Conservation (phyloP, 2,797 vertebrate genomes). For the Squalus acanthias region DNA sequence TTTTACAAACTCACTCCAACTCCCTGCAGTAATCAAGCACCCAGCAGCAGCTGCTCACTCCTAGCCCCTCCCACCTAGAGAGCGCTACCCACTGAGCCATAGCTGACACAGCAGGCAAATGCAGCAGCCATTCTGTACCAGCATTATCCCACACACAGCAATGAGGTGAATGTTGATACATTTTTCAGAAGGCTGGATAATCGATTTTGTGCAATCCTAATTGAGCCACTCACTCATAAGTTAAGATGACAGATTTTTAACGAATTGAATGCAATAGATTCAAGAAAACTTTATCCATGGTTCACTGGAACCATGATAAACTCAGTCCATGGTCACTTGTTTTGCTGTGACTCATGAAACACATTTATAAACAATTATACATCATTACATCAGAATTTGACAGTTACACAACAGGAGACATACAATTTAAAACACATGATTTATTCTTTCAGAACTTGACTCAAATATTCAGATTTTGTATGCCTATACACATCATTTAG, state of each 20-base stretch:
- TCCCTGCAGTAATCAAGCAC: no score
- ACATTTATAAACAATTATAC: neutral
- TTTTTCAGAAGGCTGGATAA: neutral
- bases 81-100: no score
- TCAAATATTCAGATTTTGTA: neutral
- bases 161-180: neutral
- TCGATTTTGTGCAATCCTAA: neutral
- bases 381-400: neutral
- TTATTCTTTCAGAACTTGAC: neutral
- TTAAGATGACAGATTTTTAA: constrained; percentile 3
- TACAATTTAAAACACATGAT: neutral
- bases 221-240: neutral
- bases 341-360: neutral
- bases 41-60: no score
- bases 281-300: neutral
- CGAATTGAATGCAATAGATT: neutral
- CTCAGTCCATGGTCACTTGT: neutral
- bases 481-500: neutral
- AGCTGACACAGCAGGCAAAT: neutral
- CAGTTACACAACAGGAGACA: neutral
- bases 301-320: neutral
- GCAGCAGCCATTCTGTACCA: neutral
- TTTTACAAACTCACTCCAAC: no score
- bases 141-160: neutral
- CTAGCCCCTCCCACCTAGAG: no score